These are phyloP conservation scores for Eremobia ochroleuca DNA, from an alignment of 2,888 invertebrate species.

Conservation along the genomic window DNA sequence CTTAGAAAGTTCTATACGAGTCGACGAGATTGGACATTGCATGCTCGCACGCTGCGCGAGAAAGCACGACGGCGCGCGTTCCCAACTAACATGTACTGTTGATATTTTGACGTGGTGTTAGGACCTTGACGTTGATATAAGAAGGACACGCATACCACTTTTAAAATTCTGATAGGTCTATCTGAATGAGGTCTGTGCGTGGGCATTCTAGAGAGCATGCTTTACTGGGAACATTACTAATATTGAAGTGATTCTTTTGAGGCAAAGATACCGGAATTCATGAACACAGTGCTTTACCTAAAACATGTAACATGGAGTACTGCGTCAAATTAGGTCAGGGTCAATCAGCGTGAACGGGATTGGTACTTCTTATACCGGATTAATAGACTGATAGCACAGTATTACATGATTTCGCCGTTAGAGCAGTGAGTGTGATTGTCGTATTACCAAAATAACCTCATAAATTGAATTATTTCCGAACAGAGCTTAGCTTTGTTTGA, in stretches of 20 bases:
- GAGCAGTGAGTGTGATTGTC: neutral
- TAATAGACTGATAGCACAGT: slow-evolving; percentile 24
- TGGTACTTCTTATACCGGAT: slow-evolving; percentile 1
- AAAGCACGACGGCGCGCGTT: slow-evolving; percentile 84
- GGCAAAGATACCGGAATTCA: neutral
- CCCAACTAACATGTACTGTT: slow-evolving; percentile 48
- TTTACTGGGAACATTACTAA: neutral
- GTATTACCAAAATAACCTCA: slow-evolving; percentile 4
- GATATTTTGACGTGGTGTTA: slow-evolving; percentile 54
- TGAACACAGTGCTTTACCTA: slow-evolving; percentile 20
- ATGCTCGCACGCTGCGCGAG: slow-evolving; percentile 90
- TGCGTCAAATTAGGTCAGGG: slow-evolving; percentile 45
- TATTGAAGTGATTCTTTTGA: slow-evolving; percentile 6
- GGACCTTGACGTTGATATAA: slow-evolving; percentile 46
- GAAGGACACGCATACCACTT: slow-evolving; percentile 26
- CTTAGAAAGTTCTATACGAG: slow-evolving; percentile 89
- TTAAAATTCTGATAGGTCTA: neutral
- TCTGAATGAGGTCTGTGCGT: neutral
- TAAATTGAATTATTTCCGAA: slow-evolving; percentile 50
- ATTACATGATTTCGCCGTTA: slow-evolving; percentile 1
- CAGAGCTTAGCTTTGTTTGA: slow-evolving; percentile 76
- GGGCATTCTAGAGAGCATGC: neutral
- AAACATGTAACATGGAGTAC: neutral
- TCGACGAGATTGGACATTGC: slow-evolving; percentile 88
- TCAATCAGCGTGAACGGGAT: slow-evolving; percentile 1